Conservation (phyloP, 2,113 vertebrate genomes). For the Daubentonia madagascariensis region DNA sequence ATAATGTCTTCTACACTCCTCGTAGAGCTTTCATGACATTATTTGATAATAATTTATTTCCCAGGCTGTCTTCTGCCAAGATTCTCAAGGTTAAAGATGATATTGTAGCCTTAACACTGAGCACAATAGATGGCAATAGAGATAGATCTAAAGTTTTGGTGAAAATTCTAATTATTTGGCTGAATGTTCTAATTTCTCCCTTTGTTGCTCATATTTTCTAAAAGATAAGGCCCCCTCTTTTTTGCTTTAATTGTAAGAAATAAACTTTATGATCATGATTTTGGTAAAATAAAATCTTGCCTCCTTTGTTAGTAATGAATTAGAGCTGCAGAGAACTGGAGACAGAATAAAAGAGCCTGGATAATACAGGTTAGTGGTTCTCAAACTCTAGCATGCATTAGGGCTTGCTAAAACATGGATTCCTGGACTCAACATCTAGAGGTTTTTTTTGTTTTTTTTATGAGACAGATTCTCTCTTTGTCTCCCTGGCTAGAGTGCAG, state of each 20-base stretch:
- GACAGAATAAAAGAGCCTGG: not conserved
- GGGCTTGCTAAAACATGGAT: not conserved
- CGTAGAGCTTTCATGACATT: not conserved
- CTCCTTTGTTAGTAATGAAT: constrained; percentile 14
- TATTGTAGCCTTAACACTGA: not conserved
- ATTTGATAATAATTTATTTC: constrained; percentile 35
- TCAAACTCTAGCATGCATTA: not conserved
- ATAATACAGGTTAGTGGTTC: not conserved
- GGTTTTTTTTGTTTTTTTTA: too few species aligned
- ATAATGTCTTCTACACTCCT: not conserved
- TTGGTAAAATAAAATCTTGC: not conserved
- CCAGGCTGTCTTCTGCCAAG: not conserved
- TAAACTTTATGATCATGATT: constrained; percentile 20
- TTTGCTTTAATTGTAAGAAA: not conserved
- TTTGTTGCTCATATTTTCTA: not conserved
- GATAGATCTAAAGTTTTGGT: not conserved
- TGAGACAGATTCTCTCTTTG: too few species aligned
- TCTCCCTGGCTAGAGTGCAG: too few species aligned
- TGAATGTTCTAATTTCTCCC: constrained; percentile 17
- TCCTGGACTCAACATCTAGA: not conserved
- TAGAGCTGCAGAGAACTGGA: not conserved
- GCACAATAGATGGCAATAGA: not conserved
- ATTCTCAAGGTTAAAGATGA: constrained; percentile 22
- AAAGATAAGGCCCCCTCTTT: not conserved
- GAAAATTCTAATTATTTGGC: not conserved